Conservation (phyloP, 2,797 vertebrate genomes). For the Coluber constrictor region DNA sequence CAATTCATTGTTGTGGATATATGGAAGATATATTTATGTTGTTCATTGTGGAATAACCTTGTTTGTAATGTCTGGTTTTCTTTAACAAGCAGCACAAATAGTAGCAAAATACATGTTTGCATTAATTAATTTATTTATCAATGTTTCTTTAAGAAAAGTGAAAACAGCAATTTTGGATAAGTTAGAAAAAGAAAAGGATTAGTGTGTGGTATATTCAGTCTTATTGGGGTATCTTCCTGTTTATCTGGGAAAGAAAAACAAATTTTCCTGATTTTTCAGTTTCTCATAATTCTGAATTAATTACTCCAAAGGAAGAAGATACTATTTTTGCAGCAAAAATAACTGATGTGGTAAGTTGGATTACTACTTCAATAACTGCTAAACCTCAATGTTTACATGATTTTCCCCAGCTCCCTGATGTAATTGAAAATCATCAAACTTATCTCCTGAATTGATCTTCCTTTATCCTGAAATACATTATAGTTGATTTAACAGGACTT, state of each 20-base stretch:
- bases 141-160: not conserved
- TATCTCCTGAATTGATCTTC: not conserved
- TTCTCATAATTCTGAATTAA: not conserved
- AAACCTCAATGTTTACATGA: not conserved
- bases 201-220: not conserved
- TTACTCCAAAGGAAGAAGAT: not conserved
- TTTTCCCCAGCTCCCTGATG: not conserved
- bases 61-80: too few species aligned
- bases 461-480: not conserved
- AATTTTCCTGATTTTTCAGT: not conserved
- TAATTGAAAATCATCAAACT: not conserved
- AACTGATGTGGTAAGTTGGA: not conserved
- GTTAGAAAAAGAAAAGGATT: not conserved
- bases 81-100: too few species aligned
- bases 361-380: not conserved
- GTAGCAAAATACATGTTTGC: not conserved
- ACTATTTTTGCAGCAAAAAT: not conserved
- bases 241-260: not conserved
- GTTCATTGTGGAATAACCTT: not conserved
- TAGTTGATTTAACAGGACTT: not conserved
- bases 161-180: not conserved
- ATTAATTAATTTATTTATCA: not conserved
- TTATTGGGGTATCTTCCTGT: not conserved
- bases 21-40: not conserved
- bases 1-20: too few species aligned